Evolutionary conservation across 2,888 invertebrate genomes (phyloP), one percentile per base, ranked within the genome.

Genomic region (Oxytorus armatus): DNA sequence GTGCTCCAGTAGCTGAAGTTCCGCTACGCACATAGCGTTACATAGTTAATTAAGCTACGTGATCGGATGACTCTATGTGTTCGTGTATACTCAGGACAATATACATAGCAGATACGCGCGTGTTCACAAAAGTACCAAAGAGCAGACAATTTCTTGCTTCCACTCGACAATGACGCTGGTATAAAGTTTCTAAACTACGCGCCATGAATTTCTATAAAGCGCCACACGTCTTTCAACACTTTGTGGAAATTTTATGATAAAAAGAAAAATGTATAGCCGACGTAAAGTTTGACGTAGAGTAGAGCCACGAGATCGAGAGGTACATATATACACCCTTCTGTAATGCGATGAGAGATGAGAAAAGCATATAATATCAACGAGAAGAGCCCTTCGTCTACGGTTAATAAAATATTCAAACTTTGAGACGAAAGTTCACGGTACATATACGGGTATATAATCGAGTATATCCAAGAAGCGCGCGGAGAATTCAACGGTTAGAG

Each of bases 331-430:
- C 33, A n/a, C 23, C 7, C 36, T 73, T 73, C 23, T 63, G 10
- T 16, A 21, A 53, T 72, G 33, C 51, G 61, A 21, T 49, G 53
- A 25, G 16, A 47, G 36, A 11, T 39, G 16, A 18, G 29, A 16
- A 44, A 3, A n/a, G 33, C 36, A 18, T 72, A 25, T 53, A 68
- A 63, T 68, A 80, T 73, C 63, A 61, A 55, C 63, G 79, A 53
- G 53, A 29, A 61, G 42, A 47, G 44, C 23, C 36, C 55, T 11
- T 47, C 21, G 29, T 47, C 73, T 55, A 49, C 33, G 72, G 68
- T 73, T 79, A 72, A 79, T 81, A 72, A 79, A 81, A 80, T 68
- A 75, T 79, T 75, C 75, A 72, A 81, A 77, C 66, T 79, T 77
- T 42, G 61, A 55, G 70, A 63, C 53, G 68, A 77, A 65, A 68